These are phyloP conservation scores for Podilymbus podiceps DNA, from an alignment of 2,113 vertebrate species.

Conservation along the genomic window DNA sequence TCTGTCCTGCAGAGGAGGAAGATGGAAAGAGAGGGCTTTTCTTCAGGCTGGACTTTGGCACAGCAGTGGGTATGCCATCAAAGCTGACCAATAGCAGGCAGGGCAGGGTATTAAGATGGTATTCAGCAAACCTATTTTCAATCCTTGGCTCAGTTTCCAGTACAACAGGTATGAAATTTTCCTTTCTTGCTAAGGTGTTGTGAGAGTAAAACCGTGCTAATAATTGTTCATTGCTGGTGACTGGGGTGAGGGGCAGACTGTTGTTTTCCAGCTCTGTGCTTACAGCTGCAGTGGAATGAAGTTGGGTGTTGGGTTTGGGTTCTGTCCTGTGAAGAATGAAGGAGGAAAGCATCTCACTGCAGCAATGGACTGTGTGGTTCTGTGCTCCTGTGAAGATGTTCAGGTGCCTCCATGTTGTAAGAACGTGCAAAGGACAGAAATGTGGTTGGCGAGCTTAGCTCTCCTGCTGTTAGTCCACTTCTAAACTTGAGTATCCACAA, in stretches of 20 bases:
- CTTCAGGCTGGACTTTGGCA: slow-evolving; percentile 24
- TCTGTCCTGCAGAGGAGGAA: neutral
- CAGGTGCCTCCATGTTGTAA: neutral
- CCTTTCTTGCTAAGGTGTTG: neutral
- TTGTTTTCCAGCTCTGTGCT: neutral
- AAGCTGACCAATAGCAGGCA: slow-evolving; percentile 32
- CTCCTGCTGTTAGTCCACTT: neutral
- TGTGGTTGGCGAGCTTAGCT: neutral
- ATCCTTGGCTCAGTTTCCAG: slow-evolving; percentile 25
- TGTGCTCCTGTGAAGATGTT: neutral
- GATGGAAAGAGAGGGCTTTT: neutral
- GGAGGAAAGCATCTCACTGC: neutral
- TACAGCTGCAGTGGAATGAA: neutral
- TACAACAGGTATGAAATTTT: slow-evolving; percentile 51
- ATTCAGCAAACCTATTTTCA: slow-evolving; percentile 13
- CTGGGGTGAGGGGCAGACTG: neutral
- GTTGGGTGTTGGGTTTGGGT: neutral
- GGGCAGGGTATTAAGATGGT: neutral
- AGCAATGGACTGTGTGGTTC: accelerated
- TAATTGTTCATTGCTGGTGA: neutral
- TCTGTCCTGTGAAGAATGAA: neutral
- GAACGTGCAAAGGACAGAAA: neutral
- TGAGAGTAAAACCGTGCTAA: slow-evolving; percentile 14
- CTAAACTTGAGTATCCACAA: neutral
- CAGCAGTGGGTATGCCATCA: neutral